phyloP scores from a whole-genome alignment of 2,888 invertebrate genomes.

The Cataglyphis rosenhaueri region DNA sequence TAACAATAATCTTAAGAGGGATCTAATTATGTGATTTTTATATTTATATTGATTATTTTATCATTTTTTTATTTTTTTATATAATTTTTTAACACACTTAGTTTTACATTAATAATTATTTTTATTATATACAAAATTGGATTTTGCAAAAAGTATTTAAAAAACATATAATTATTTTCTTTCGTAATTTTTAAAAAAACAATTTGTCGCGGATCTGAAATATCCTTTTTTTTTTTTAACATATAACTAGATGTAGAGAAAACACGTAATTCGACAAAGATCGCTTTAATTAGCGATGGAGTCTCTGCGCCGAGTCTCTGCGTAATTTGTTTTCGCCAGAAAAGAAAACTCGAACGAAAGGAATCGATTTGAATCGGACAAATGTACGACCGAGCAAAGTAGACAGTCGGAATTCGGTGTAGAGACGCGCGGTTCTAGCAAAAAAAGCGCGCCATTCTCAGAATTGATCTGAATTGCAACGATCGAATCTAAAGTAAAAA shows the following conservation, averaged over 20 bases:
- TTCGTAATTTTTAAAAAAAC: conserved; percentile 5
- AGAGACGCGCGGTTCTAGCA: conserved; percentile 57
- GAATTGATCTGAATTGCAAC: conserved; percentile 73
- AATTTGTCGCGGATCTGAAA: background rate
- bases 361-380: conserved; percentile 65
- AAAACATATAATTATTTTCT: background rate
- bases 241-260: background rate
- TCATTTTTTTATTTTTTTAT: background rate
- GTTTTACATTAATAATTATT: background rate
- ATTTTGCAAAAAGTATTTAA: background rate
- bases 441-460: conserved; percentile 67
- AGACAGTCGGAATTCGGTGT: conserved; percentile 59
- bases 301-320: background rate
- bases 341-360: conserved; percentile 54
- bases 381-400: conserved; percentile 38
- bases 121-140: background rate
- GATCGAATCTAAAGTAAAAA: conserved; percentile 67
- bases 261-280: conserved; percentile 14
- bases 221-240: background rate
- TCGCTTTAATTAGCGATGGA: conserved; percentile 32
- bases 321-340: conserved; percentile 36
- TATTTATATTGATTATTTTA: background rate
- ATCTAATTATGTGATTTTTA: background rate
- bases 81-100: background rate
- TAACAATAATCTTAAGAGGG: background rate